Percentiles rank a stretch among this genome's conserved stretches.
These are phyloP conservation scores for Mesocricetus auratus DNA, from an alignment of 2,113 vertebrate species.

Conservation along the genomic window DNA sequence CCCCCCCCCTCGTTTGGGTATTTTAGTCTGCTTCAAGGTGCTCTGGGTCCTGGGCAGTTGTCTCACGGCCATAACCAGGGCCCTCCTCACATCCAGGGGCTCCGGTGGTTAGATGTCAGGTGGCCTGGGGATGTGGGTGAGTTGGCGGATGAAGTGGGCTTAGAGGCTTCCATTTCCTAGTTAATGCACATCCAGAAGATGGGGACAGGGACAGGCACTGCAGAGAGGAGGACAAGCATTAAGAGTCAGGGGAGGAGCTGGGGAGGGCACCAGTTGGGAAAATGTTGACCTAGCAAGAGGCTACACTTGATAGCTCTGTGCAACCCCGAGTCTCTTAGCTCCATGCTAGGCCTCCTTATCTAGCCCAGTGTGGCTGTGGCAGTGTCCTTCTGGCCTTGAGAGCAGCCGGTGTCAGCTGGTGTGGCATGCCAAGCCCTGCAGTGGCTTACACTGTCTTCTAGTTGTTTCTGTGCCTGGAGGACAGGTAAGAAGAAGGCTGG, in stretches of 20 bases:
- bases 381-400: no score
- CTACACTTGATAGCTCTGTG: neutral
- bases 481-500: neutral
- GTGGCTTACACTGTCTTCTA: neutral
- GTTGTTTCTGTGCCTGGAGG: neutral
- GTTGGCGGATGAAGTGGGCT: neutral
- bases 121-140: neutral
- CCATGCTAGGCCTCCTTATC: fast-evolving
- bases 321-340: neutral
- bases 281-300: neutral
- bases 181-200: neutral
- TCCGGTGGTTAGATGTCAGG: neutral
- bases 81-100: neutral
- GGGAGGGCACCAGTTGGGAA: no score
- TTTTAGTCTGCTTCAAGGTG: slow-evolving; percentile 84
- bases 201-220: neutral
- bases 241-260: neutral
- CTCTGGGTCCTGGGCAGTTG: neutral
- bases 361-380: fast-evolving
- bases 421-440: fast-evolving
- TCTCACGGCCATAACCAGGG: neutral
- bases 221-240: neutral
- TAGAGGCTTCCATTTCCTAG: neutral
- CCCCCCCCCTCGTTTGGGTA: slow-evolving; percentile 1
- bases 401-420: no score